Conservation (phyloP, 2,797 vertebrate genomes). For the Eulemur rubriventer region DNA sequence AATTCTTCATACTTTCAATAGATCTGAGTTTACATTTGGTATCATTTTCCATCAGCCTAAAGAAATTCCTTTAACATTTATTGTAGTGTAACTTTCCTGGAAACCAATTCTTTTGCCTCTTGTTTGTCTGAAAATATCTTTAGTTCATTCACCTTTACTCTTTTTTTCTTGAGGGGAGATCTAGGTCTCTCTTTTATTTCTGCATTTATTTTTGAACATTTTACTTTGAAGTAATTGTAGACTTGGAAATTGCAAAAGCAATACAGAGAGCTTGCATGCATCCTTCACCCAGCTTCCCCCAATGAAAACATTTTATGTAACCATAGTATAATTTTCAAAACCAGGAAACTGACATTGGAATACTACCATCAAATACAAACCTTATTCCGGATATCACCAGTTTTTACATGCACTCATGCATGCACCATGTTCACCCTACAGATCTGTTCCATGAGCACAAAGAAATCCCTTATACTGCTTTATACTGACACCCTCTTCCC, state of each 20-base stretch:
- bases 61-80: neutral
- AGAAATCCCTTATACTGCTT: neutral
- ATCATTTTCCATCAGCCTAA: neutral
- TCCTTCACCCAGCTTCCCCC: neutral
- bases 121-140: neutral
- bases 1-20: neutral
- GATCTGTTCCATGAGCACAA: neutral
- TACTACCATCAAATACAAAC: neutral
- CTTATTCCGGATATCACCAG: neutral
- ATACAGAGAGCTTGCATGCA: neutral
- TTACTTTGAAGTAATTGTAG: neutral
- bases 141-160: neutral
- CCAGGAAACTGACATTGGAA: neutral
- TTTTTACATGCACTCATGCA: neutral
- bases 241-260: neutral
- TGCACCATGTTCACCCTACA: neutral
- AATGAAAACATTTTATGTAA: neutral
- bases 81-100: neutral
- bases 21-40: neutral
- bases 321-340: neutral
- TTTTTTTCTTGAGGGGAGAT: neutral
- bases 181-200: neutral
- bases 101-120: neutral
- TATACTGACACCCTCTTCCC: neutral
- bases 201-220: neutral